phyloP scores from a whole-genome alignment of 1,140 invertebrate genomes.

The Pygmarrhopalites habei region DNA sequence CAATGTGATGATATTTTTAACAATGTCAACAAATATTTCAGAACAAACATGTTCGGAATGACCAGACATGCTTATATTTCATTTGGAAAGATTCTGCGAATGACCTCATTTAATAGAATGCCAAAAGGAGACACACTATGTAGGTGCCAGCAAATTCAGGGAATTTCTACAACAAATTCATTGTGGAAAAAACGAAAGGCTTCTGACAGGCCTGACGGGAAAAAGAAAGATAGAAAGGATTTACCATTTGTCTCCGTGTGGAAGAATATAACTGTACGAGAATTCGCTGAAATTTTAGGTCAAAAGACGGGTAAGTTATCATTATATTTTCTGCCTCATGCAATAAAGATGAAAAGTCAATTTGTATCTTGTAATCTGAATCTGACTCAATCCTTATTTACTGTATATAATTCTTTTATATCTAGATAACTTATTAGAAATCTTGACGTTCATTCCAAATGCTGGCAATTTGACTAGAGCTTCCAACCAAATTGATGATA shows the following conservation, averaged over 20 bases:
- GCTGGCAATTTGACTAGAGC: slow-evolving; percentile 49
- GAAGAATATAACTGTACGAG: slow-evolving; percentile 66
- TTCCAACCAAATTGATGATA: slow-evolving; percentile 47
- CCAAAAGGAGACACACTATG: neutral
- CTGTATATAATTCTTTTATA: neutral
- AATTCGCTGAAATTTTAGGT: slow-evolving; percentile 57
- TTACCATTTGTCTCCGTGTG: slow-evolving; percentile 50
- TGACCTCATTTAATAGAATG: neutral
- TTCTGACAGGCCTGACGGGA: neutral
- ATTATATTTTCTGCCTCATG: neutral
- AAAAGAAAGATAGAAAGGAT: neutral
- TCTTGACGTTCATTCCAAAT: slow-evolving; percentile 57
- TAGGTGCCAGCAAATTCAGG: neutral
- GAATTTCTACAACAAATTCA: neutral
- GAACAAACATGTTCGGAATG: too few relatives aligned
- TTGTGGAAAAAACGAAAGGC: slow-evolving; percentile 16
- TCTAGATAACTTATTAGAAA: slow-evolving; percentile 61
- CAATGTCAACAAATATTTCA: too few relatives aligned
- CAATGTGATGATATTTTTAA: too few relatives aligned
- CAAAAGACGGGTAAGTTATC: slow-evolving; percentile 49
- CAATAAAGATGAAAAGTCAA: neutral
- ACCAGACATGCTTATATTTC: too few relatives aligned
- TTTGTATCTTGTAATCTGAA: neutral
- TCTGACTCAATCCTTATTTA: neutral
- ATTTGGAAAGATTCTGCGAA: neutral